A percentile compares a stretch with the other conserved stretches of the same genome.
phyloP scores from a whole-genome alignment of 2,113 vertebrate genomes.

The Salminus brasiliensis region DNA sequence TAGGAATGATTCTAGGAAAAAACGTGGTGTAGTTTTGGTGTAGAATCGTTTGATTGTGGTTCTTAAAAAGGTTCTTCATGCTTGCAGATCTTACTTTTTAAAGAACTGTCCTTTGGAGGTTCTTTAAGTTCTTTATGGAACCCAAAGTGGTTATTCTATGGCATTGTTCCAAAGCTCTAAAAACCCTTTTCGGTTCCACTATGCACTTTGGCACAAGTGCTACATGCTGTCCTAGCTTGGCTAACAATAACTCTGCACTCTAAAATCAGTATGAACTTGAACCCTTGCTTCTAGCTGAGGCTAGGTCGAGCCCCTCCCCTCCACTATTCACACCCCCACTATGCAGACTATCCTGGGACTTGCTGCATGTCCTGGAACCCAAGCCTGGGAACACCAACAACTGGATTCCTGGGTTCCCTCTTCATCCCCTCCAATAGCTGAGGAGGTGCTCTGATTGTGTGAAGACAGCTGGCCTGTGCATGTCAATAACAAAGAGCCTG shows the following conservation, averaged over 20 bases:
- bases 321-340: slow-evolving; percentile 12
- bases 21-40: too few species aligned
- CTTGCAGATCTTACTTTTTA: too few species aligned
- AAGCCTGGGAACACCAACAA: slow-evolving; percentile 31
- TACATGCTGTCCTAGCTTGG: not conserved
- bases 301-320: not conserved
- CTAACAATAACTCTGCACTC: slow-evolving; percentile 31
- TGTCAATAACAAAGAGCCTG: slow-evolving; percentile 43
- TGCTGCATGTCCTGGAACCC: slow-evolving; percentile 7
- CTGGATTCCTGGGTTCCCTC: slow-evolving; percentile 22
- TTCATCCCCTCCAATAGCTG: slow-evolving; percentile 10
- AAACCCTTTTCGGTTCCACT: not conserved
- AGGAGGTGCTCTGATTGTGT: slow-evolving; percentile 19
- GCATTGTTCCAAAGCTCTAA: not conserved
- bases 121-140: too few species aligned
- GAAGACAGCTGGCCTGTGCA: slow-evolving; percentile 38
- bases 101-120: too few species aligned
- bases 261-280: slow-evolving; percentile 41
- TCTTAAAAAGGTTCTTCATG: too few species aligned
- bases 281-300: slow-evolving; percentile 15
- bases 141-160: too few species aligned
- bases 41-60: too few species aligned
- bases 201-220: not conserved
- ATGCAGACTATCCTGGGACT: slow-evolving; percentile 38
- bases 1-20: too few species aligned